Conservation (phyloP, 1,140 invertebrate genomes). For the Oncopodura yosiiana region DNA sequence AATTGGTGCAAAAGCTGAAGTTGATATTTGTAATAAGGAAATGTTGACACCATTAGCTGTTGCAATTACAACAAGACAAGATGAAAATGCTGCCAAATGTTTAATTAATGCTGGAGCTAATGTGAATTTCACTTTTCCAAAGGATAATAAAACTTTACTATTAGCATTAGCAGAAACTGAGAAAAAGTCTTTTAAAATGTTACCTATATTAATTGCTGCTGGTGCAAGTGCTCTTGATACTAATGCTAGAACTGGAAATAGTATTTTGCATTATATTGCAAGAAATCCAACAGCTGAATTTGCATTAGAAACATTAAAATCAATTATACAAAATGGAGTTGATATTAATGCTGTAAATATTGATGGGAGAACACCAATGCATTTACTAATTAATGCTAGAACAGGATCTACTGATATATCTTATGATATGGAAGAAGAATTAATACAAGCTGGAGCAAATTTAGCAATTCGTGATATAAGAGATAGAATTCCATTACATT, state of each 20-base stretch:
- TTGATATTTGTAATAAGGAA: conserved; percentile 16
- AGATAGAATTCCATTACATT: conserved; percentile 41
- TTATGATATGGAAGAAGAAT: conserved; percentile 37
- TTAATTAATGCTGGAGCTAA: conserved; percentile 39
- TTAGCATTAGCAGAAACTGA: neutral
- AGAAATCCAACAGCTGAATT: conserved; percentile 7
- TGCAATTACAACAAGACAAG: conserved; percentile 4
- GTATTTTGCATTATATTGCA: conserved; percentile 37
- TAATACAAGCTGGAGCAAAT: conserved; percentile 36
- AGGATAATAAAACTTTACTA: conserved; percentile 28
- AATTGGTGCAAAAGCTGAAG: conserved; percentile 3
- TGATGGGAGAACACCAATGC: conserved; percentile 39
- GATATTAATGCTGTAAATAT: conserved; percentile 38
- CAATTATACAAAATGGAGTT: conserved; percentile 36
- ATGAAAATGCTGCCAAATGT: neutral
- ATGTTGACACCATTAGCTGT: conserved; percentile 14
- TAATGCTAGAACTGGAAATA: conserved; percentile 34
- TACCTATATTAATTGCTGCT: conserved; percentile 25
- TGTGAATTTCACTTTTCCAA: conserved; percentile 37
- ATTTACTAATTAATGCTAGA: conserved; percentile 41
- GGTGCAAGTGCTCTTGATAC: conserved; percentile 33
- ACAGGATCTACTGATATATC: conserved; percentile 38
- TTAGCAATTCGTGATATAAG: conserved; percentile 33
- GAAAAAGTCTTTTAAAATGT: neutral
- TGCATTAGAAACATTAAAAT: conserved; percentile 30